phyloP scores from a whole-genome alignment of 2,797 vertebrate species.

The Danionella dracula region DNA sequence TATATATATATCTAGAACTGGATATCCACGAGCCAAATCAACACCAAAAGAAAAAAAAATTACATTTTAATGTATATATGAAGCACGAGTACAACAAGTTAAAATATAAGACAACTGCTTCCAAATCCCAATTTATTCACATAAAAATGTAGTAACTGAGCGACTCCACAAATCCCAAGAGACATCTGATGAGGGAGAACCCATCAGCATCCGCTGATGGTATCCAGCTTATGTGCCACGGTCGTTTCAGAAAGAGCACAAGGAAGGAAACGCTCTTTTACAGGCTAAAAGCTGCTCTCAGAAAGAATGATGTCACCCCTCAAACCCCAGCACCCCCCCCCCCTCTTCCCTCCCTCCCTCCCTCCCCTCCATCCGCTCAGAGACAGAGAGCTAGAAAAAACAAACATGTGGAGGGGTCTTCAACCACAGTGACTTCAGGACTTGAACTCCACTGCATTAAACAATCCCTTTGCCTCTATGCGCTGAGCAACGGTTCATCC shows the following conservation, averaged over 20 bases:
- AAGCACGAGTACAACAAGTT: no score
- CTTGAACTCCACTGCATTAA: not conserved
- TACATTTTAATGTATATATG: no score
- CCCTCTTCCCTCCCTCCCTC: not conserved
- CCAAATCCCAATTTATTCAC: no score
- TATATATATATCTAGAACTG: no score
- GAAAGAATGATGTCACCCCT: slow-evolving; percentile 5
- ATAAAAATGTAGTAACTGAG: no score
- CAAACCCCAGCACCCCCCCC: not conserved
- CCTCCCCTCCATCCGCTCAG: not conserved
- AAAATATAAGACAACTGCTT: no score
- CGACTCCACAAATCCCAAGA: no score
- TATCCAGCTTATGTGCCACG: not conserved
- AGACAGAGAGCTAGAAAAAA: not conserved
- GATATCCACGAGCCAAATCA: no score
- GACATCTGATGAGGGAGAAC: no score
- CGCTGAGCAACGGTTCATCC: no score
- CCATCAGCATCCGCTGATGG: not conserved
- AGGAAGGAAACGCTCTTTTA: not conserved
- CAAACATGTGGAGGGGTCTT: not conserved
- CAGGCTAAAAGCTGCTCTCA: not conserved
- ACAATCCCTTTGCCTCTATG: no score
- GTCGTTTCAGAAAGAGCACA: slow-evolving; percentile 20
- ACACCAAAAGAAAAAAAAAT: no score
- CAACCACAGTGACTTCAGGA: not conserved